phyloP scores from a whole-genome alignment of 2,888 invertebrate genomes.

The Scelioninae gen. 1 region DNA sequence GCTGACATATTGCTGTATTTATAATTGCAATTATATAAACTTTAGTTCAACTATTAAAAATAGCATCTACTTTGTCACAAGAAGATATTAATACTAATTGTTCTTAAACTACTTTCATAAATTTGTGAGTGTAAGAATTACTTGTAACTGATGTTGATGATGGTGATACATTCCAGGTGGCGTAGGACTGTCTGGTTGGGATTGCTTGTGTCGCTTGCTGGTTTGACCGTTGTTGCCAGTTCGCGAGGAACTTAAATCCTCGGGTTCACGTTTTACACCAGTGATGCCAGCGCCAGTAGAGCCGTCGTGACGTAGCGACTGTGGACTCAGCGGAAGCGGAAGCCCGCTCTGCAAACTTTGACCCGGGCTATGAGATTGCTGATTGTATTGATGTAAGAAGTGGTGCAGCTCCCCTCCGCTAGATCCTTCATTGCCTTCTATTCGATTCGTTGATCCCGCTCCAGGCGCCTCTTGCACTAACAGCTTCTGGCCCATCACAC shows the following conservation, averaged over 20 bases:
- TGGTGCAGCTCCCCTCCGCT: constrained; percentile 85
- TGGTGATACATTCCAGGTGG: constrained; percentile 83
- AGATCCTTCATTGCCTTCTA: constrained; percentile 83
- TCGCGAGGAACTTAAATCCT: constrained; percentile 88
- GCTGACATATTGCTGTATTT: constrained; percentile 82
- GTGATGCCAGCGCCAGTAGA: no score
- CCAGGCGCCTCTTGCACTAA: constrained; percentile 83
- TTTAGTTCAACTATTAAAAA: neutral
- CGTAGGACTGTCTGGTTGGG: constrained; percentile 82
- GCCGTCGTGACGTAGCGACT: no score
- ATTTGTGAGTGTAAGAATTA: no score
- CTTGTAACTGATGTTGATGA: constrained; percentile 83
- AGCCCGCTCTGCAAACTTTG: constrained; percentile 85
- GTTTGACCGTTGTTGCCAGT: constrained; percentile 73
- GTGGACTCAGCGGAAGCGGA: constrained; percentile 82
- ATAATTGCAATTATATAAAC: constrained; percentile 9
- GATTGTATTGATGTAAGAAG: constrained; percentile 83
- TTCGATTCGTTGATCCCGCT: constrained; percentile 79
- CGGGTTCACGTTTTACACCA: constrained; percentile 91
- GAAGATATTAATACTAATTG: no score
- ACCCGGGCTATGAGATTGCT: constrained; percentile 83
- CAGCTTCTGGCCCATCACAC: constrained; percentile 84
- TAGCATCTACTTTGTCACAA: no score
- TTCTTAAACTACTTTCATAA: no score
- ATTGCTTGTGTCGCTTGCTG: constrained; percentile 80